These are phyloP conservation scores for Apeira syringaria DNA, from an alignment of 2,888 invertebrate genomes.

Conservation along the genomic window DNA sequence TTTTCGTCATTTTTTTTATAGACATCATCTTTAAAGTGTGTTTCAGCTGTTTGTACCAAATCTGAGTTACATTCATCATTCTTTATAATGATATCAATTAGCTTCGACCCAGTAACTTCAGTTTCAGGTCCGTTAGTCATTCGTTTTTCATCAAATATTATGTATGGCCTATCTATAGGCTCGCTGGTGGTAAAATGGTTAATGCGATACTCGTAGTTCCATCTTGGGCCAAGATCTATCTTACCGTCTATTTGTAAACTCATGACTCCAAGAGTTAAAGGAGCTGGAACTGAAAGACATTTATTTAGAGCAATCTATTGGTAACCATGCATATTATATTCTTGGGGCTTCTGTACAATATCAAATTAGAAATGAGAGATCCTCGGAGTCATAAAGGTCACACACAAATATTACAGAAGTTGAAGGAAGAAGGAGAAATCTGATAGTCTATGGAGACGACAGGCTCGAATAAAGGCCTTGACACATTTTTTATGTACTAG, in stretches of 20 bases:
- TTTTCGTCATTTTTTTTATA: not conserved
- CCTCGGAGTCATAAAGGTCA: too few relatives aligned
- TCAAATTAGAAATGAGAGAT: too few relatives aligned
- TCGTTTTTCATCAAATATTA: not conserved
- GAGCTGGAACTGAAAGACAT: slow-evolving; percentile 1
- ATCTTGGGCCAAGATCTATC: slow-evolving; percentile 46
- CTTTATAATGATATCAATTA: slow-evolving; percentile 11
- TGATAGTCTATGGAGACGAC: too few relatives aligned
- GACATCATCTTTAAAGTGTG: not conserved
- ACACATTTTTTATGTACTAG: too few relatives aligned
- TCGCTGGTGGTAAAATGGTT: not conserved
- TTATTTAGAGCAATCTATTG: too few relatives aligned
- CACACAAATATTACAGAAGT: too few relatives aligned
- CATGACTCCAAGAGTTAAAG: slow-evolving; percentile 5
- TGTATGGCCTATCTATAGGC: not conserved
- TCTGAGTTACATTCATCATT: slow-evolving; percentile 1
- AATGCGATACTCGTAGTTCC: slow-evolving; percentile 41
- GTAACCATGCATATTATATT: too few relatives aligned
- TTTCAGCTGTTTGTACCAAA: slow-evolving; percentile 2
- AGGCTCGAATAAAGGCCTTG: too few relatives aligned
- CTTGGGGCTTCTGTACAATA: too few relatives aligned
- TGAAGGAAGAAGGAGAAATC: too few relatives aligned
- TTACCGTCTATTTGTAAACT: slow-evolving; percentile 42
- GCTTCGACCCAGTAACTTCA: not conserved
- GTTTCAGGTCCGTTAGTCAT: not conserved